Evolutionary conservation across 1,140 invertebrate genomes (phyloP).

Genomic region (Megalonaias nervosa): DNA sequence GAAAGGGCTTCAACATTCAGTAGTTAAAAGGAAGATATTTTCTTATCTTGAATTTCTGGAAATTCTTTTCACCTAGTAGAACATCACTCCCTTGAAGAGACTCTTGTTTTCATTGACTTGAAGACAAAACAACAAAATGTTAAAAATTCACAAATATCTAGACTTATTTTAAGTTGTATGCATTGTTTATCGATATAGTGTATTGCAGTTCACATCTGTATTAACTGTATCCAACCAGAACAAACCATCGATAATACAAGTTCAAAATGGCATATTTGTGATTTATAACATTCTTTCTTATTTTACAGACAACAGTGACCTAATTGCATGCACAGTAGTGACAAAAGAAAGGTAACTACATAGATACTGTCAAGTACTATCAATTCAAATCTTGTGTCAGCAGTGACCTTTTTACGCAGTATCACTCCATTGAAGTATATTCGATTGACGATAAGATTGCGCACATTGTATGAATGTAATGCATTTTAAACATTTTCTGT

Average conservation of each 20-base stretch:
- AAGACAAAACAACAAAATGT: no score
- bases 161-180: no score
- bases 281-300: conserved; percentile 23
- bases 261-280: background rate
- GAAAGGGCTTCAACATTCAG: no score
- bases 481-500: background rate
- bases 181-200: no score
- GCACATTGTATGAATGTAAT: background rate
- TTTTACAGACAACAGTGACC: conserved; percentile 93
- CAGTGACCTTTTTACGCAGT: background rate
- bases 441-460: background rate
- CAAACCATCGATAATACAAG: background rate
- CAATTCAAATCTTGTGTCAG: background rate
- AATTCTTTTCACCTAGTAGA: no score
- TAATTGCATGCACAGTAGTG: conserved; percentile 95
- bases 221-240: no score
- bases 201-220: no score
- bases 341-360: conserved; percentile 84
- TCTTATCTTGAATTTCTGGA: no score
- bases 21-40: no score
- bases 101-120: no score
- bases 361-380: background rate
- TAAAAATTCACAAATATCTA: no score
- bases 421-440: background rate
- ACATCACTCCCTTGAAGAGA: no score